Evolutionary conservation across 2,113 vertebrate genomes (phyloP).

Genomic region (Platysternon megacephalum): DNA sequence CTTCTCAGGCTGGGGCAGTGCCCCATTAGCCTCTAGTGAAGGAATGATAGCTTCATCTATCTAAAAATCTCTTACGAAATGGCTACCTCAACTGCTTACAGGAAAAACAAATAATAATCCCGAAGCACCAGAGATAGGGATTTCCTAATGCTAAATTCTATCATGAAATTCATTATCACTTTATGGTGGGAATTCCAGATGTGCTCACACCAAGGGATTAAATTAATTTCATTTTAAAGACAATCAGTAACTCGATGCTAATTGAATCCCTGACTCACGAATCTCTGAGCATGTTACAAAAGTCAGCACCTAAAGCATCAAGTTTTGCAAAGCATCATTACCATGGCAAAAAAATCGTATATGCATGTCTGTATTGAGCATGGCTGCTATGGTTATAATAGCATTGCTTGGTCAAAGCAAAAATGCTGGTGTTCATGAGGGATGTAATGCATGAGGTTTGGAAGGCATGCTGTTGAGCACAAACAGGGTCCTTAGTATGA

Average conservation of each 20-base stretch:
- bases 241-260: neutral
- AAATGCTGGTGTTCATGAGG: slow-evolving; percentile 53
- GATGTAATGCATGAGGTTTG: neutral
- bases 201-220: slow-evolving; percentile 11
- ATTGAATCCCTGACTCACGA: neutral
- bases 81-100: neutral
- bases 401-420: slow-evolving; percentile 40
- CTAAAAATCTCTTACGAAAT: slow-evolving; percentile 17
- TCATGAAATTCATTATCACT: neutral
- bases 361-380: slow-evolving; percentile 25
- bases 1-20: slow-evolving; percentile 11
- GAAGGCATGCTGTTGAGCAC: neutral
- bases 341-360: slow-evolving; percentile 13
- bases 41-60: slow-evolving; percentile 46
- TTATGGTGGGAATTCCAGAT: neutral
- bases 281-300: neutral
- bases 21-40: slow-evolving; percentile 22
- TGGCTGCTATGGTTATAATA: slow-evolving; percentile 49
- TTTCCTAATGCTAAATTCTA: slow-evolving; percentile 27
- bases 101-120: neutral
- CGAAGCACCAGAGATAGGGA: neutral
- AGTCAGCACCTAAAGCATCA: slow-evolving; percentile 35
- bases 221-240: slow-evolving; percentile 6
- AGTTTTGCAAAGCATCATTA: slow-evolving; percentile 33
- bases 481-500: slow-evolving; percentile 28